Percentiles rank a stretch among this genome's conserved stretches.
Evolutionary conservation across 2,888 invertebrate genomes (phyloP).

Genomic region (Andrena fulva): DNA sequence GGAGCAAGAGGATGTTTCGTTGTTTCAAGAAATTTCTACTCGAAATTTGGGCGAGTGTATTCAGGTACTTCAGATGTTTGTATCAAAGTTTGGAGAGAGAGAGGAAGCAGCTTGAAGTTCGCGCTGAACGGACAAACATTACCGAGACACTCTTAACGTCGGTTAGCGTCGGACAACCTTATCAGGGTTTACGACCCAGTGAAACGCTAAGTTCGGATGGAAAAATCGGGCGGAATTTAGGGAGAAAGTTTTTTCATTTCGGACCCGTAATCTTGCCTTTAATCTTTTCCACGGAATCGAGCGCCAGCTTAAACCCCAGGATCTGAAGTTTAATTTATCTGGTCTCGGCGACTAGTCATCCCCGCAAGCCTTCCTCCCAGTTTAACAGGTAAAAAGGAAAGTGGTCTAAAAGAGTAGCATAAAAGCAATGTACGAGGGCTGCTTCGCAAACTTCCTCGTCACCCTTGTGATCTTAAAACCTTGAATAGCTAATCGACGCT

Average conservation of each 20-base stretch:
- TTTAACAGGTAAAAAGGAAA: neutral
- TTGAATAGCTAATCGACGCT: no score
- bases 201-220: constrained; percentile 3
- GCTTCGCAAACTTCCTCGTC: no score
- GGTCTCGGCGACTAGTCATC: neutral
- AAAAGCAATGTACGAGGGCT: neutral
- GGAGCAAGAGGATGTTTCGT: neutral
- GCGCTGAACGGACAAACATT: constrained; percentile 4
- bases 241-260: constrained; percentile 42
- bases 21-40: no score
- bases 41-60: no score
- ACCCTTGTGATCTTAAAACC: no score
- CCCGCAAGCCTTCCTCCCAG: neutral
- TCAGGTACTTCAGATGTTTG: neutral
- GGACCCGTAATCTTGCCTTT: constrained; percentile 19
- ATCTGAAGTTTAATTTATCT: constrained; percentile 27
- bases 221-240: constrained; percentile 25
- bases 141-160: constrained; percentile 6
- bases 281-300: constrained; percentile 16
- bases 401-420: neutral
- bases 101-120: neutral
- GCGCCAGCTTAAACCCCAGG: constrained; percentile 6
- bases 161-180: constrained; percentile 3
- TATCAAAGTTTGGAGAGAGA: neutral
- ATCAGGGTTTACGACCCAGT: constrained; percentile 32